A percentile compares a stretch with the other conserved stretches of the same genome.
phyloP scores from a whole-genome alignment of 1,140 invertebrate species.

The Drosophila yakuba region DNA sequence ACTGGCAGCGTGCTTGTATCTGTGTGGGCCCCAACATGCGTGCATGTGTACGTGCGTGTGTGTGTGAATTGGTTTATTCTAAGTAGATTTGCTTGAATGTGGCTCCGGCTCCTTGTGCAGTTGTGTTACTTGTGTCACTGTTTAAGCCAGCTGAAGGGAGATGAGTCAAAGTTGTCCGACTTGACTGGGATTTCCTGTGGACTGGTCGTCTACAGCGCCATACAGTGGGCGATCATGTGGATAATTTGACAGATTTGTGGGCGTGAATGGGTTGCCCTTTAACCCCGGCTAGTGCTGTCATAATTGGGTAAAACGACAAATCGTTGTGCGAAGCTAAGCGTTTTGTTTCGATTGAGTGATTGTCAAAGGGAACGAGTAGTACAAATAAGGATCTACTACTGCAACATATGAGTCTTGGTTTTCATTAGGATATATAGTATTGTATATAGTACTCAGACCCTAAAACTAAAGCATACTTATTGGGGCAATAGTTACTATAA shows the following conservation, averaged over 20 bases:
- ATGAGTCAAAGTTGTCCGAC: slow-evolving; percentile 36
- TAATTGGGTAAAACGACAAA: slow-evolving; percentile 34
- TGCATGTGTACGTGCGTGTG: slow-evolving; percentile 2
- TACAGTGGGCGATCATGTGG: slow-evolving; percentile 38
- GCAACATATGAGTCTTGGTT: not conserved
- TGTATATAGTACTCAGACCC: too few species aligned
- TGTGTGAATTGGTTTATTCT: slow-evolving; percentile 74
- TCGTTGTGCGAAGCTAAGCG: slow-evolving; percentile 6
- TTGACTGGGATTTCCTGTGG: slow-evolving; percentile 43
- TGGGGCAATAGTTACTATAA: not conserved
- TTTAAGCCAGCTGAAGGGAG: slow-evolving; percentile 41
- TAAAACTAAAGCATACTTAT: not conserved
- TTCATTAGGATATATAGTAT: too few species aligned
- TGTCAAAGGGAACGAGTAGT: not conserved
- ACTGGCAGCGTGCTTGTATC: not conserved
- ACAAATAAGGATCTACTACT: not conserved
- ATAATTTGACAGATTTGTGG: slow-evolving; percentile 52
- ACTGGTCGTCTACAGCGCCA: not conserved
- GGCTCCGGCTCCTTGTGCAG: slow-evolving; percentile 23
- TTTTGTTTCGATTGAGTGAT: not conserved
- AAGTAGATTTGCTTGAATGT: slow-evolving; percentile 75
- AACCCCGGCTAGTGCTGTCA: slow-evolving; percentile 21
- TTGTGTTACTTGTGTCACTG: slow-evolving; percentile 41
- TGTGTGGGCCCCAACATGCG: not conserved
- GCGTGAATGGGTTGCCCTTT: slow-evolving; percentile 21